phyloP scores from a whole-genome alignment of 2,113 vertebrate genomes.

The Chionis minor region DNA sequence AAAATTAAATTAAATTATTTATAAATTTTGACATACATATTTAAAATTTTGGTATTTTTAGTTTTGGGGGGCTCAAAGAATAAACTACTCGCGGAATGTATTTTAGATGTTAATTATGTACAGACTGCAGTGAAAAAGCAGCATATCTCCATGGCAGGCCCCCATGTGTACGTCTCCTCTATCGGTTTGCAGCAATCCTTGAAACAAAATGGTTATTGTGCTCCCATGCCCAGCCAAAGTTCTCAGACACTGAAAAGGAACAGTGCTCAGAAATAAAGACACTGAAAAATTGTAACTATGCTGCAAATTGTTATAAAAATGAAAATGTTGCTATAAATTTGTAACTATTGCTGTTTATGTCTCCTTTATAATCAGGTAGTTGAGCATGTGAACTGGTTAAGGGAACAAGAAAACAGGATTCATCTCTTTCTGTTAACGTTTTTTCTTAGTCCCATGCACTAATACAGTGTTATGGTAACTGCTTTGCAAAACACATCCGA shows the following conservation, averaged over 20 bases:
- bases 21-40: too few relatives aligned
- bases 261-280: background rate
- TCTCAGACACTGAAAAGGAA: background rate
- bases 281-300: background rate
- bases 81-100: background rate
- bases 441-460: background rate
- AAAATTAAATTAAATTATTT: too few relatives aligned
- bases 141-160: background rate
- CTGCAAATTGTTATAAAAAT: background rate
- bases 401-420: background rate
- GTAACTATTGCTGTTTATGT: background rate
- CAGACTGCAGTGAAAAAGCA: background rate
- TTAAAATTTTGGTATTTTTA: background rate
- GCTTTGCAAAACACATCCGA: background rate
- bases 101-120: background rate
- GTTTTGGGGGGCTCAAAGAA: background rate
- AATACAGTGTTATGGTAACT: background rate
- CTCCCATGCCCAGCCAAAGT: background rate
- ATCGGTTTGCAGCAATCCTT: background rate
- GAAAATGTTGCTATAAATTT: background rate
- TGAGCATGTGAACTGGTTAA: background rate
- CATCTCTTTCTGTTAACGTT: rapidly evolving
- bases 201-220: background rate
- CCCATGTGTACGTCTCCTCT: background rate
- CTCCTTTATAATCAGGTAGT: background rate